phyloP scores from a whole-genome alignment of 2,888 invertebrate genomes.

The Perizoma affinitatum region DNA sequence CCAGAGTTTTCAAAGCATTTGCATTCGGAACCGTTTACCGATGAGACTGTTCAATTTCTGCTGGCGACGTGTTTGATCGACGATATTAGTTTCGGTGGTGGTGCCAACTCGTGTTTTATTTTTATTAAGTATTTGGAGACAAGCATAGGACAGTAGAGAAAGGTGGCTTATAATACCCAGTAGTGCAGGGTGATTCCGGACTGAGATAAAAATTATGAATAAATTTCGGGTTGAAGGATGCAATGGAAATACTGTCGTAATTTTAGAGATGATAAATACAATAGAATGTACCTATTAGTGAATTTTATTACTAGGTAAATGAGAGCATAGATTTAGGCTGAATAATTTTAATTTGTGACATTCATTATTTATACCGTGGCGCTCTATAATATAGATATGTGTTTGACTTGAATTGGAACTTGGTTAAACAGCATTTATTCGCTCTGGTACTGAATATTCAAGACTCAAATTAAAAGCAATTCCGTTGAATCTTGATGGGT shows the following conservation, averaged over 20 bases:
- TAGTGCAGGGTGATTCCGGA: no score
- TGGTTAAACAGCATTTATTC: conserved; percentile 22
- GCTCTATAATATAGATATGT: conserved; percentile 16
- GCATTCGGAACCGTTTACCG: conserved; percentile 26
- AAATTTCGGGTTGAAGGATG: no score
- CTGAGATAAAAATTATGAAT: no score
- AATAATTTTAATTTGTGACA: no score
- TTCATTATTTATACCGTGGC: conserved; percentile 15
- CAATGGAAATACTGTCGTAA: no score
- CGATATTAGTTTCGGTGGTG: conserved; percentile 21
- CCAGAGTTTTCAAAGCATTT: conserved; percentile 17
- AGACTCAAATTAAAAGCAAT: conserved; percentile 25
- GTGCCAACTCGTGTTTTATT: conserved; percentile 8
- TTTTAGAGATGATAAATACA: no score
- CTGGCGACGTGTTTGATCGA: conserved; percentile 29
- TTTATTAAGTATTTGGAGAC: neutral
- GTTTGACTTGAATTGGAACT: conserved; percentile 19
- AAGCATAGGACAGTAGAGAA: no score
- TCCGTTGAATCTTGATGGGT: conserved; percentile 25
- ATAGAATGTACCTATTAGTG: no score
- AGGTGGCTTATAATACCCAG: no score
- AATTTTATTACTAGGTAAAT: no score
- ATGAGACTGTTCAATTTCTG: conserved; percentile 37
- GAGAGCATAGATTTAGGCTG: no score
- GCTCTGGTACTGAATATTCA: conserved; percentile 25